Evolutionary conservation across 2,797 vertebrate species (phyloP), one percentile per base, ranked within the genome.

Genomic region (Tokudaia muenninki): DNA sequence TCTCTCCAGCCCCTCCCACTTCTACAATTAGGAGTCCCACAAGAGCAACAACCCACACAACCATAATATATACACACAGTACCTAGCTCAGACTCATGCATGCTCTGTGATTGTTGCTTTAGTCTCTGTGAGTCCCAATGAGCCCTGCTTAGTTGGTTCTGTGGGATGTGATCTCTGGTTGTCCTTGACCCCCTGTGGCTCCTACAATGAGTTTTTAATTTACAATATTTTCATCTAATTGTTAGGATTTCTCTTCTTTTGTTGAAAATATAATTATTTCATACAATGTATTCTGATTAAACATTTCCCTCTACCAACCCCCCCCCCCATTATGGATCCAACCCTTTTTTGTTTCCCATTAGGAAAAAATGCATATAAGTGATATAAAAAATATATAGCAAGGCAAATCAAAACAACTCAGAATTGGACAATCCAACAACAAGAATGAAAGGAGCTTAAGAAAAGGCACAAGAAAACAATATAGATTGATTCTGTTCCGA

Each of bases 171-270:
- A 44, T 63, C 21, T 59, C 2, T 14, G 44, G 37, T 14, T 63
- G 26, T 63, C 14, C 5, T 29, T 63, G 4, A 19, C 4, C 24
- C 16, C 4, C 4, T 44, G 9, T 59, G 6, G 0, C 14, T 29
- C 41, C 26, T 47, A 72, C 34, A 72, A 72, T 72, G 13, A 19
- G 17, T 19, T 72, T 34, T n/a, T 24, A 74, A 22, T 41, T 22
- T 41, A 22, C 2, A 37, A 74, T 41, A 24, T 24, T 41, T 74
- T 74, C 21, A 74, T 24, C 10, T 41, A 22, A 3, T 41, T 72
- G 2, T 19, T 72, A 72, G 34, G 17, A 72, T 72, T 72, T 21
- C 34, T n/a, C 67, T 72, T 70, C 13, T n/a, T 70, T 70, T n/a
- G 8, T 37, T 37, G 16, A 72, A 70, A 72, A n/a, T 70, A 72